Evolutionary conservation across 2,113 vertebrate species (phyloP).

Genomic region (Semicossyphus pulcher): DNA sequence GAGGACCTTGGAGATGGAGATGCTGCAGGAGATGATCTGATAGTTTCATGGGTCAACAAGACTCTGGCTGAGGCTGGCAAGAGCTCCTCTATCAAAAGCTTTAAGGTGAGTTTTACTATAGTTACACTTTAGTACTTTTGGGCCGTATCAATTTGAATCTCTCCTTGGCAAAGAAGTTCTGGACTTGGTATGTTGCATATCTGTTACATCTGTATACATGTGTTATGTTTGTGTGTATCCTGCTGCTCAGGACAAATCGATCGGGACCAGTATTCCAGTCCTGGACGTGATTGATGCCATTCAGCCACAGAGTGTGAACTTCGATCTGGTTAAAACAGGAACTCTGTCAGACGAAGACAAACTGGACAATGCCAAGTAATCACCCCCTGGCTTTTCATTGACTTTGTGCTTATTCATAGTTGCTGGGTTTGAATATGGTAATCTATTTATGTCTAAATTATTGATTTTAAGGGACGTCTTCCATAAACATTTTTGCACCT

Average conservation of each 20-base stretch:
- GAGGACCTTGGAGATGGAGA: constrained; percentile 91
- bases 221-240: background rate
- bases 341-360: constrained; percentile 89
- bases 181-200: too few relatives aligned
- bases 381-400: background rate
- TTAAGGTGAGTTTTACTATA: constrained; percentile 89
- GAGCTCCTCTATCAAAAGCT: constrained; percentile 90
- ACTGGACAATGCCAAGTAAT: constrained; percentile 95
- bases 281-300: constrained; percentile 97
- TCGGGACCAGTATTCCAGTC: constrained; percentile 91
- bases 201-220: background rate
- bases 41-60: constrained; percentile 94
- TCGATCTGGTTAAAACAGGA: constrained; percentile 91
- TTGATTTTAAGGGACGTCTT: too few relatives aligned
- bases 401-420: too few relatives aligned
- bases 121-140: too few relatives aligned
- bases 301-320: constrained; percentile 93
- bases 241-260: constrained; percentile 88
- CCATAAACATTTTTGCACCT: too few relatives aligned
- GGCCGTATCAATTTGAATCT: too few relatives aligned
- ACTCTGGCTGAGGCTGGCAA: constrained; percentile 90
- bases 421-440: too few relatives aligned
- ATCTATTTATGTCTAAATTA: too few relatives aligned
- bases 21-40: constrained; percentile 93
- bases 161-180: too few relatives aligned